Conservation (phyloP, 2,797 vertebrate genomes). For the Periophthalmus magnuspinnatus region DNA sequence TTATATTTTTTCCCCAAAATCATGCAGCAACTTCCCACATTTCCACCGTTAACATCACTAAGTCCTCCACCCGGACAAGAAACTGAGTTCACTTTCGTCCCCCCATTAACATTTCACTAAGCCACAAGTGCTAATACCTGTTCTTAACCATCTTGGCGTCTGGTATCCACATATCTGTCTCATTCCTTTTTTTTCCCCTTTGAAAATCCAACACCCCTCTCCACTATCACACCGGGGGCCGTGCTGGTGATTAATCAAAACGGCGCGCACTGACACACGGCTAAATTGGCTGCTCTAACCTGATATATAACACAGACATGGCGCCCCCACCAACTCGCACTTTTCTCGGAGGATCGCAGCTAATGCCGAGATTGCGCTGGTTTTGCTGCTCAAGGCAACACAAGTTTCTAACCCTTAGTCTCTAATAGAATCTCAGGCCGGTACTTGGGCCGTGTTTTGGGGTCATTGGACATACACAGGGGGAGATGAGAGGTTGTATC, state of each 20-base stretch:
- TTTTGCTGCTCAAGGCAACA: conserved; percentile 59
- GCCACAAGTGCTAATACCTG: conserved; percentile 65
- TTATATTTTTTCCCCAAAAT: no score
- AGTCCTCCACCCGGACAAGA: conserved; percentile 36
- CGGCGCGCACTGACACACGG: conserved; percentile 65
- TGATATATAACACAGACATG: conserved; percentile 74
- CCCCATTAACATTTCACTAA: conserved; percentile 68
- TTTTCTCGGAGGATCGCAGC: conserved; percentile 61
- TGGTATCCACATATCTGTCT: conserved; percentile 72
- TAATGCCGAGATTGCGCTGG: conserved; percentile 60
- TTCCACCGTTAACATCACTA: conserved; percentile 31
- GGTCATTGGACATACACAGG: conserved; percentile 51
- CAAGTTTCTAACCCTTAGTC: conserved; percentile 52
- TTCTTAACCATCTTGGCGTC: conserved; percentile 56
- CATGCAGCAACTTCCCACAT: conserved; percentile 13
- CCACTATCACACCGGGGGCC: conserved; percentile 52
- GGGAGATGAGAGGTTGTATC: conserved; percentile 36
- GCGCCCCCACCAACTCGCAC: conserved; percentile 49
- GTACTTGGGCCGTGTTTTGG: conserved; percentile 49
- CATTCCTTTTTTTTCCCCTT: conserved; percentile 57
- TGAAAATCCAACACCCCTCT: conserved; percentile 60
- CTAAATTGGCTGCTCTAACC: conserved; percentile 75
- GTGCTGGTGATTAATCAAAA: conserved; percentile 76
- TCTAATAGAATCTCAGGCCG: conserved; percentile 63
- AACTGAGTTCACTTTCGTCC: conserved; percentile 50